phyloP scores from a whole-genome alignment of 37 sponge, comb jelly and placozoan species.

The Ephydatia muelleri region DNA sequence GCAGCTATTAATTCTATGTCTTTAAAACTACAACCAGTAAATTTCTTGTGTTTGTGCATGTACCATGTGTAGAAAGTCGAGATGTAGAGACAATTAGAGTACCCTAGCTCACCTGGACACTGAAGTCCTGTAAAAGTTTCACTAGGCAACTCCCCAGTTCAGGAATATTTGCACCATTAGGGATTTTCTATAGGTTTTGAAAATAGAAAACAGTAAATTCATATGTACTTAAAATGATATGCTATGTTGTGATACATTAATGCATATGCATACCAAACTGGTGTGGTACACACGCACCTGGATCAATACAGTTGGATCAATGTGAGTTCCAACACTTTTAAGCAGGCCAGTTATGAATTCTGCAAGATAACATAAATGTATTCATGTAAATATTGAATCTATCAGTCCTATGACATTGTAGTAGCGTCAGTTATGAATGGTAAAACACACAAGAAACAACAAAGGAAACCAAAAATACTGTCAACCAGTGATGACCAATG shows the following conservation, averaged over 20 bases:
- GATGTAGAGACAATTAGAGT: no score
- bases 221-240: background rate
- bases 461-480: no score
- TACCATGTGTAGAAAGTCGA: no score
- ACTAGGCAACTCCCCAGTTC: conserved; percentile 82
- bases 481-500: no score
- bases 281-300: conserved; percentile 33
- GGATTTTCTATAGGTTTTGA: conserved; percentile 54
- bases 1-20: no score
- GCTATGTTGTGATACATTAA: background rate
- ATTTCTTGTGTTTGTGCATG: no score
- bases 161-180: conserved; percentile 69
- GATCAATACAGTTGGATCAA: conserved; percentile 86
- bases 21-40: no score
- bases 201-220: background rate
- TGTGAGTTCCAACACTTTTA: conserved; percentile 91
- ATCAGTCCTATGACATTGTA: background rate
- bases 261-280: background rate
- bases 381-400: background rate
- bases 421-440: background rate
- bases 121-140: conserved; percentile 91
- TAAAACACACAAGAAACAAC: conserved; percentile 12
- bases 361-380: background rate
- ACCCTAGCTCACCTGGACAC: conserved; percentile 62
- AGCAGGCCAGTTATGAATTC: conserved; percentile 86